Conservation (phyloP, 1,140 invertebrate genomes). For the Sycophila sp. region DNA sequence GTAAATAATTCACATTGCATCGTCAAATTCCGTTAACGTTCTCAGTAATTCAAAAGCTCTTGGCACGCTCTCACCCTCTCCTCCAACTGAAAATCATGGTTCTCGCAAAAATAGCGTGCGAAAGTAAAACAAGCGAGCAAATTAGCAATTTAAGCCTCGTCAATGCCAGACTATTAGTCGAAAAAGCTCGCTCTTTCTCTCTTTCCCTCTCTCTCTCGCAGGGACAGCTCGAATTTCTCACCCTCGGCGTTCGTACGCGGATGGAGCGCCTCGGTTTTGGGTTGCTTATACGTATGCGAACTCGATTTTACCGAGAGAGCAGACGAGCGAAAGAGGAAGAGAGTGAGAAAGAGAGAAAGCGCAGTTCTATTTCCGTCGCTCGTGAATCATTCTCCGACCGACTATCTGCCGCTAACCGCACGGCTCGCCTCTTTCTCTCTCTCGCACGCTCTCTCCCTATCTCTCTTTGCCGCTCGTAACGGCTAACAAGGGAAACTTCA, state of each 20-base stretch:
- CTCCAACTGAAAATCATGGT: not conserved
- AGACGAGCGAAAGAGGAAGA: conserved; percentile 31
- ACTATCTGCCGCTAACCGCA: conserved; percentile 49
- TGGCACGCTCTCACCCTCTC: not conserved
- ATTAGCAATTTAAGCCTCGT: not conserved
- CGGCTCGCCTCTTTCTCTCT: not conserved
- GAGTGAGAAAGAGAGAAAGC: conserved; percentile 37
- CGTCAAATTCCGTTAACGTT: conserved; percentile 1
- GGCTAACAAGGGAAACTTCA: conserved; percentile 12
- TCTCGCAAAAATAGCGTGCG: not conserved
- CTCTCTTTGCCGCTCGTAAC: not conserved
- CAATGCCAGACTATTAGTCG: not conserved
- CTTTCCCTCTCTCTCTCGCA: not conserved
- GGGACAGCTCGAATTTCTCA: conserved; percentile 48
- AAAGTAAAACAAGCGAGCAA: not conserved
- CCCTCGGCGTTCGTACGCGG: conserved; percentile 49
- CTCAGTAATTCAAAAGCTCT: not conserved
- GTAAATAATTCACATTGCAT: not conserved
- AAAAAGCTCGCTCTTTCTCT: not conserved
- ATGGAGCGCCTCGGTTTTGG: conserved; percentile 35
- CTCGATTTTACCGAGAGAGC: conserved; percentile 47
- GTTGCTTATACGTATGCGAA: conserved; percentile 48
- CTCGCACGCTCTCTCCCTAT: not conserved
- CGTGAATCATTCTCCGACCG: conserved; percentile 59
- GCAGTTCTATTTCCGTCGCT: conserved; percentile 64